Evolutionary conservation across 2,113 vertebrate species (phyloP).

Genomic region (Lasiurus cinereus): DNA sequence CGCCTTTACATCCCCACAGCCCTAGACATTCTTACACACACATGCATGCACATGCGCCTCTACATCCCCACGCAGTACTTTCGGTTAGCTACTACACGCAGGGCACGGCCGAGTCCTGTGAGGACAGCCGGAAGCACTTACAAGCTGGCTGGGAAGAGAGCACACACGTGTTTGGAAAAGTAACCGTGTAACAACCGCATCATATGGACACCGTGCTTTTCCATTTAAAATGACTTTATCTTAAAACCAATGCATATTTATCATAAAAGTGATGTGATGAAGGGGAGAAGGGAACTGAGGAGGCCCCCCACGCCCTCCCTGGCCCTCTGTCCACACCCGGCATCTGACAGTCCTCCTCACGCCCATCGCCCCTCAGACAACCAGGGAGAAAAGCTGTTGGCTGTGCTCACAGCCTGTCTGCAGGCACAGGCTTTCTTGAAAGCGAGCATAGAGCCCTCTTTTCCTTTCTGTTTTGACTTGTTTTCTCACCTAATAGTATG

Average conservation of each 20-base stretch:
- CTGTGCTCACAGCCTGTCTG: not conserved
- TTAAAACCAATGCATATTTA: not conserved
- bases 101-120: too few relatives aligned
- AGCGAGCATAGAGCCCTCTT: not conserved
- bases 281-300: not conserved
- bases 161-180: not conserved
- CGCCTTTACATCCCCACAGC: not conserved
- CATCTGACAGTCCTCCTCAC: not conserved
- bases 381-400: not conserved
- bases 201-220: not conserved
- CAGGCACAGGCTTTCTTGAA: not conserved
- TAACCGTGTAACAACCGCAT: not conserved
- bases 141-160: not conserved
- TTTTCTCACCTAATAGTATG: not conserved
- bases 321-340: not conserved
- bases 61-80: not conserved
- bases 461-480: not conserved
- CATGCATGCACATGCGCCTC: too few relatives aligned
- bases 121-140: not conserved
- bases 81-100: not conserved
- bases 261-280: not conserved
- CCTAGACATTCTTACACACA: not conserved
- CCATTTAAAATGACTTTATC: not conserved
- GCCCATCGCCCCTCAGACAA: not conserved
- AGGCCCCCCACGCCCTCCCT: too few relatives aligned